These are phyloP conservation scores for Tinea trinotella DNA, from an alignment of 2,888 invertebrate genomes.

Conservation along the genomic window DNA sequence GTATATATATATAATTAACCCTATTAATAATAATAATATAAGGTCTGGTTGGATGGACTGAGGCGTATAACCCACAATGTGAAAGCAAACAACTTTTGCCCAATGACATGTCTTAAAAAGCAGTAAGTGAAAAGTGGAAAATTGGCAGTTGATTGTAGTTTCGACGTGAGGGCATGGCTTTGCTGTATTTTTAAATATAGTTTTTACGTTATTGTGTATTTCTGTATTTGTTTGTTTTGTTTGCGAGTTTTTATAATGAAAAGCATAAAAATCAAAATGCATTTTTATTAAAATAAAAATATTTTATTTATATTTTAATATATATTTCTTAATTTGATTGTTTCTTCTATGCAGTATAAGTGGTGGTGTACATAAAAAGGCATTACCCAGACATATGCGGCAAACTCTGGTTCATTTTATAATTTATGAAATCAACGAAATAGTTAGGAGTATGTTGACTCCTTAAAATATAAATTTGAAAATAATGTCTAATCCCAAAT, in stretches of 20 bases:
- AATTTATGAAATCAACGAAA: too few relatives aligned
- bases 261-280: neutral
- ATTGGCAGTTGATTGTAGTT: neutral
- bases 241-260: neutral
- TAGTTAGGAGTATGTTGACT: too few relatives aligned
- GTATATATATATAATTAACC: conserved; percentile 16
- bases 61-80: conserved; percentile 97
- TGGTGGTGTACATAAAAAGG: too few relatives aligned
- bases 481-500: too few relatives aligned
- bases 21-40: conserved; percentile 36
- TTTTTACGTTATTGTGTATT: conserved; percentile 5
- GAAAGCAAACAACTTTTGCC: conserved; percentile 99
- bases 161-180: conserved; percentile 4
- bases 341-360: too few relatives aligned
- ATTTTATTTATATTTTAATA: too few relatives aligned
- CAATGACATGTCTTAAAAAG: conserved; percentile 98
- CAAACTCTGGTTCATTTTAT: too few relatives aligned
- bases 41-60: conserved; percentile 97
- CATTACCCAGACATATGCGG: too few relatives aligned
- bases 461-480: too few relatives aligned
- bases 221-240: neutral
- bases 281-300: too few relatives aligned
- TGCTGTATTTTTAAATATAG: neutral
- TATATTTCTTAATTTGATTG: too few relatives aligned
- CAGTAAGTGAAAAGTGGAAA: conserved; percentile 84